These are phyloP conservation scores for Plutomurus gul DNA, from an alignment of 1,140 invertebrate species.

Conservation along the genomic window DNA sequence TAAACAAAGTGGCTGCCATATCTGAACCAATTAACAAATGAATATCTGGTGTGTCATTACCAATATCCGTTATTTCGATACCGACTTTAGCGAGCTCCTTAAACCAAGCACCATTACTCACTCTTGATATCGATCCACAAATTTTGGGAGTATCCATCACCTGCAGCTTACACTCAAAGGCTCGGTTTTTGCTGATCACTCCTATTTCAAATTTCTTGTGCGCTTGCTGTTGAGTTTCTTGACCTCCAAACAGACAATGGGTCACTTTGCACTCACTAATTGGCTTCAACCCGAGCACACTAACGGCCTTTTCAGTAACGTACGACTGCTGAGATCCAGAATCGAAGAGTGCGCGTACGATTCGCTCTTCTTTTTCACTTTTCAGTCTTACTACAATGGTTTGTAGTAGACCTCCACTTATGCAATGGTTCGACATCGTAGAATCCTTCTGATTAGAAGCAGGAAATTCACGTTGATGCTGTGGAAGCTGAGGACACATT, in stretches of 20 bases:
- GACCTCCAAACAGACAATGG: background rate
- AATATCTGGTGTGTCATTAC: no score
- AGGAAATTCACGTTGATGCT: background rate
- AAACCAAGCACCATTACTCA: no score
- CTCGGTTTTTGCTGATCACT: no score
- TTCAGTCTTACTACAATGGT: background rate
- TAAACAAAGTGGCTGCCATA: background rate
- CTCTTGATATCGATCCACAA: no score
- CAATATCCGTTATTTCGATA: no score
- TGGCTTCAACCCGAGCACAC: background rate
- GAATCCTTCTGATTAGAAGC: background rate
- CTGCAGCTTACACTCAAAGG: no score
- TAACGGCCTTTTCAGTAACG: background rate
- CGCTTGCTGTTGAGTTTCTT: background rate
- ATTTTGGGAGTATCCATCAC: no score
- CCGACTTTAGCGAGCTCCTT: no score
- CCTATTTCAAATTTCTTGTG: background rate
- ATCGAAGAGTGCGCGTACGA: background rate
- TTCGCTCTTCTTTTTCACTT: background rate
- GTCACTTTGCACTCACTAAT: background rate
- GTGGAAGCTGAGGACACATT: background rate
- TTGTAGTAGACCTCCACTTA: background rate
- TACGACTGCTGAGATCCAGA: background rate
- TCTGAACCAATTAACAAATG: no score
- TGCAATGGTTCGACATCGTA: background rate